Evolutionary conservation across 2,797 vertebrate species (phyloP).

Genomic region (Acestrorhynchus altus): DNA sequence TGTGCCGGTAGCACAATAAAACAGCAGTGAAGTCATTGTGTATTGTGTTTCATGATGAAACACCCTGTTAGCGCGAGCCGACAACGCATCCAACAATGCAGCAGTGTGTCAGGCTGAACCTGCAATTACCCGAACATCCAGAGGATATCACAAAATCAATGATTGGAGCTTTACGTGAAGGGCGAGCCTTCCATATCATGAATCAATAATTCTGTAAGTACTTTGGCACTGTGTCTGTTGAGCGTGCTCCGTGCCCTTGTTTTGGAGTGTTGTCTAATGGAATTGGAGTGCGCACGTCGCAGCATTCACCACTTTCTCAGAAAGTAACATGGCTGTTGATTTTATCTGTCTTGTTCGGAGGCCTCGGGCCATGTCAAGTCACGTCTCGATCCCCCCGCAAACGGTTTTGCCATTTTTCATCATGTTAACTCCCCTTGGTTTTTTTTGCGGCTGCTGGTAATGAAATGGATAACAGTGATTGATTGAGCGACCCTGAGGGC

Average conservation of each 20-base stretch:
- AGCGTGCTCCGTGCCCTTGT: background rate
- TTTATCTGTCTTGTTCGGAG: slow-evolving; percentile 1
- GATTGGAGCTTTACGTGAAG: background rate
- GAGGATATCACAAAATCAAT: slow-evolving; percentile 10
- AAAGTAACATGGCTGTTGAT: background rate
- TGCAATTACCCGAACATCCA: slow-evolving; percentile 23
- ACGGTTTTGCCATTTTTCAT: slow-evolving; percentile 17
- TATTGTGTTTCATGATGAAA: slow-evolving; percentile 4
- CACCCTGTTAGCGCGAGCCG: background rate
- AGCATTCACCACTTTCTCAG: background rate
- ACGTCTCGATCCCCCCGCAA: background rate
- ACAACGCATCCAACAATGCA: background rate
- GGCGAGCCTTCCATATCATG: slow-evolving; percentile 3
- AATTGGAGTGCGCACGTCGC: background rate
- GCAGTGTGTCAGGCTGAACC: background rate
- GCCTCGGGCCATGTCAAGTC: background rate
- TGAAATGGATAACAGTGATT: slow-evolving; percentile 35
- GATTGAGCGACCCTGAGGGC: slow-evolving; percentile 23
- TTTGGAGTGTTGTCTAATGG: background rate
- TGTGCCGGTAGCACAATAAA: background rate
- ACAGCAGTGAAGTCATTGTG: background rate
- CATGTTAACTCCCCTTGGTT: slow-evolving; percentile 9
- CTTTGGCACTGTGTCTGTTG: slow-evolving; percentile 1
- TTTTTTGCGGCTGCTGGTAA: slow-evolving; percentile 25
- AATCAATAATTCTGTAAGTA: slow-evolving; percentile 29